These are phyloP conservation scores for Apis dorsata DNA, from an alignment of 1,140 invertebrate genomes.

Conservation along the genomic window DNA sequence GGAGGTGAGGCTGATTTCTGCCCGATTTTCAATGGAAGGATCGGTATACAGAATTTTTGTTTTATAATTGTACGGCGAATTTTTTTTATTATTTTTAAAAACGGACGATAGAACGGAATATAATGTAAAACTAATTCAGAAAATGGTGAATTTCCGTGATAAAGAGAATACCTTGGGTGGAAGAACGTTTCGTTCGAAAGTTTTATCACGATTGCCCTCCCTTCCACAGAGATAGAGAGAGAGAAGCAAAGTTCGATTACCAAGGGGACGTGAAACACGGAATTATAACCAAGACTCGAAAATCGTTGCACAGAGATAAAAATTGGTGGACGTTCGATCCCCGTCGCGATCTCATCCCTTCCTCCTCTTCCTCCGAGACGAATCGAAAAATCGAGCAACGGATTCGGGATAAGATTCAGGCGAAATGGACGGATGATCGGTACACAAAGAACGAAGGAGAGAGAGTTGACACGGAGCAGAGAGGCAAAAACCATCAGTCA, in stretches of 20 bases:
- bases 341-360: no score
- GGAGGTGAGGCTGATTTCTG: no score
- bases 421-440: slow-evolving; percentile 53
- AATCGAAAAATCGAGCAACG: no score
- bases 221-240: no score
- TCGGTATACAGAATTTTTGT: no score
- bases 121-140: neutral
- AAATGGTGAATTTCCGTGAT: neutral
- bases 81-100: no score
- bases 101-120: no score
- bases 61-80: no score
- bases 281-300: slow-evolving; percentile 4
- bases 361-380: no score
- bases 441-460: slow-evolving; percentile 70
- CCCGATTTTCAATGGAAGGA: no score
- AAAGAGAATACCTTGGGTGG: neutral
- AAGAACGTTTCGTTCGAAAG: slow-evolving; percentile 4
- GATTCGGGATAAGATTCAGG: no score
- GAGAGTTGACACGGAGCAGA: slow-evolving; percentile 18
- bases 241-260: neutral
- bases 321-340: neutral
- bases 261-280: neutral
- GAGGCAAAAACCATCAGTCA: slow-evolving; percentile 77
- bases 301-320: neutral
- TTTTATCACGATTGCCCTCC: slow-evolving; percentile 1